Conservation (phyloP, 2,797 vertebrate genomes). For the Centropyge bicolor region DNA sequence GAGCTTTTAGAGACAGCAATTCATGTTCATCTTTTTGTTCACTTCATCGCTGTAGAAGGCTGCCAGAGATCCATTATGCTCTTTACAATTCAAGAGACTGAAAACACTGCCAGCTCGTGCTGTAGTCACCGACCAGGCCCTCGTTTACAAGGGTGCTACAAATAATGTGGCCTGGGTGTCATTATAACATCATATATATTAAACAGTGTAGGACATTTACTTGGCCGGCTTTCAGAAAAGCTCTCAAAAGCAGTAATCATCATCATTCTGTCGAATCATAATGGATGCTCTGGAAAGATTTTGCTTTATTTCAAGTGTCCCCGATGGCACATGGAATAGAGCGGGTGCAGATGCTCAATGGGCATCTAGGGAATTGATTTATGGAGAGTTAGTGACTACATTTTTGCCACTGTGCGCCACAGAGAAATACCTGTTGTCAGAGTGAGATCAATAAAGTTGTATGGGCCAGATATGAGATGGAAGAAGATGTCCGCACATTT, state of each 20-base stretch:
- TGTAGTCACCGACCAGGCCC: constrained; percentile 53
- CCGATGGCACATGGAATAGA: constrained; percentile 13
- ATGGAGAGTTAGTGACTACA: constrained; percentile 22
- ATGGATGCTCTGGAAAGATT: constrained; percentile 26
- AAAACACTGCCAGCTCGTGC: constrained; percentile 76
- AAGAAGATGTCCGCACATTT: constrained; percentile 3
- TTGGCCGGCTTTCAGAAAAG: constrained; percentile 46
- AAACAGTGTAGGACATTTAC: constrained; percentile 22
- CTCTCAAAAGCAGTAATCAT: constrained; percentile 32
- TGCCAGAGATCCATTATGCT: constrained; percentile 38
- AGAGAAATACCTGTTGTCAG: constrained; percentile 13
- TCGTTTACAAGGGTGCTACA: constrained; percentile 71
- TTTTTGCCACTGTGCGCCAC: constrained; percentile 3
- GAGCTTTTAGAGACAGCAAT: constrained; percentile 51
- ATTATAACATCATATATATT: constrained; percentile 43
- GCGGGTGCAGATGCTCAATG: constrained; percentile 22
- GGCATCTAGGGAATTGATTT: constrained; percentile 20
- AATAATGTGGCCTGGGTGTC: constrained; percentile 59
- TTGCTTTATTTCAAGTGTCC: constrained; percentile 35
- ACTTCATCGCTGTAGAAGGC: constrained; percentile 14
- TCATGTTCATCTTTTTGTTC: constrained; percentile 31
- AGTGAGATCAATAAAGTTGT: constrained; percentile 27
- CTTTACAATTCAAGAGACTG: constrained; percentile 40
- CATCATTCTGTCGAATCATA: constrained; percentile 33
- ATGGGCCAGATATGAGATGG: constrained; percentile 1